Evolutionary conservation across 2,113 vertebrate species (phyloP), one percentile per base, ranked within the genome.

Genomic region (Dicaeum eximium): DNA sequence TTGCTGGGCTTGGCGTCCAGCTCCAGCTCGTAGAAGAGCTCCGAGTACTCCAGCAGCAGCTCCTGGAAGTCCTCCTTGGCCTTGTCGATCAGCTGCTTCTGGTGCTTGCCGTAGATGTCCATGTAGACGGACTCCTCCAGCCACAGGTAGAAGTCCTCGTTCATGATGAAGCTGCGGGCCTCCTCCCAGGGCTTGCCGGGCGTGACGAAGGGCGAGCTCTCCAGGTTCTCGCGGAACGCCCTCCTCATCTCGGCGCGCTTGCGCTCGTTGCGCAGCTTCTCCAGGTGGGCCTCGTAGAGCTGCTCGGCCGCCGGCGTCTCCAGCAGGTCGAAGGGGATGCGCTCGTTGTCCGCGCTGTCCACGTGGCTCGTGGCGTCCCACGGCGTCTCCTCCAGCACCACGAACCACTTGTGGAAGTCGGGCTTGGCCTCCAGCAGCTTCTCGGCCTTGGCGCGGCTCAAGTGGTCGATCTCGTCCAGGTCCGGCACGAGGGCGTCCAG

Each of bases 31-130:
- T 99, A 99, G 91, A 99, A 99, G 23, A 99, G 98, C 95, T 99
- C 99, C 5, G 99, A 99, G 86, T 99, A 99, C 69, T 99, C 99
- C 77, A 99, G 89, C 62, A 99, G 98, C 48, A 99, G 97, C 93
- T 99, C 99, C 96, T 99, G 99, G 90, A 99, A 99, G 73, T 99
- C 99, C 94, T 99, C 99, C 97, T 99, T 99, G 66, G 99, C 99
- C 86, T 94, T 91, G 44, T 99, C 99, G 54, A 99, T 99, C n/a
- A 99, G 98, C 90, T 98, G 99, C 83, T 99, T 99, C 96, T 99
- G 99, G 97, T 99, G 99, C 83, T 97, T 98, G 95, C 99, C 98
- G 96, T 99, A 99, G 95, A 99, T 99, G 13, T 99, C 99, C 95
- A 99, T 89, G 86, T 99, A 99, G 19, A 99, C 97, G 0, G 98